Conservation (phyloP, 2,797 vertebrate species). For the Gymnoscopelus braueri region DNA sequence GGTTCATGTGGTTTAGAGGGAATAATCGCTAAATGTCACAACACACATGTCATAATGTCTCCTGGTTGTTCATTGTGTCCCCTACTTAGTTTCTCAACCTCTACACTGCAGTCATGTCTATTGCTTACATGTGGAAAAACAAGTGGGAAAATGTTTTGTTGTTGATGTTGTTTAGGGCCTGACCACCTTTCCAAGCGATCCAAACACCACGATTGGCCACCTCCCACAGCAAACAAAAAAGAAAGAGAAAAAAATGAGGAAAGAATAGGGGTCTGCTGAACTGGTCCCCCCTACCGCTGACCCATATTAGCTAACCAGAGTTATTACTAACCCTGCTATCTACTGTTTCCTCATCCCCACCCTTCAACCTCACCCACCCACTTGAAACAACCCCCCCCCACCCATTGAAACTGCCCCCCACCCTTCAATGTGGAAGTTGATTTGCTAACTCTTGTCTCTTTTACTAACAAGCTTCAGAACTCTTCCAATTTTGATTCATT, state of each 20-base stretch:
- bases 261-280: slow-evolving; percentile 35
- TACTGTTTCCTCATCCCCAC: slow-evolving; percentile 52
- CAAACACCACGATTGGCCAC: slow-evolving; percentile 51
- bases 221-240: slow-evolving; percentile 32
- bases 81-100: background rate
- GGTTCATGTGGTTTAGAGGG: too few relatives aligned
- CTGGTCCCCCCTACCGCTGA: slow-evolving; percentile 28
- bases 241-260: too few relatives aligned
- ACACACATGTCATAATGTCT: too few relatives aligned
- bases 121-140: too few relatives aligned
- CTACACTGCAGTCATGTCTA: too few relatives aligned
- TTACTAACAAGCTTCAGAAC: slow-evolving; percentile 85
- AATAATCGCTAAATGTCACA: too few relatives aligned
- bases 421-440: slow-evolving; percentile 70
- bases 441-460: slow-evolving; percentile 86
- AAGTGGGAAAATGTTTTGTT: background rate
- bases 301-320: slow-evolving; percentile 64
- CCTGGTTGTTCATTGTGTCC: too few relatives aligned
- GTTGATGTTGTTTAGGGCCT: slow-evolving; percentile 19
- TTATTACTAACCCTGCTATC: slow-evolving; percentile 60
- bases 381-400: slow-evolving; percentile 53
- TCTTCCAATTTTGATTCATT: slow-evolving; percentile 74
- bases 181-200: slow-evolving; percentile 39
- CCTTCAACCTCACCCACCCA: slow-evolving; percentile 5
- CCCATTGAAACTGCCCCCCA: slow-evolving; percentile 53